Evolutionary conservation across 2,797 vertebrate species (phyloP), one percentile per base, ranked within the genome.

Genomic region (Pachyuromys duprasi): DNA sequence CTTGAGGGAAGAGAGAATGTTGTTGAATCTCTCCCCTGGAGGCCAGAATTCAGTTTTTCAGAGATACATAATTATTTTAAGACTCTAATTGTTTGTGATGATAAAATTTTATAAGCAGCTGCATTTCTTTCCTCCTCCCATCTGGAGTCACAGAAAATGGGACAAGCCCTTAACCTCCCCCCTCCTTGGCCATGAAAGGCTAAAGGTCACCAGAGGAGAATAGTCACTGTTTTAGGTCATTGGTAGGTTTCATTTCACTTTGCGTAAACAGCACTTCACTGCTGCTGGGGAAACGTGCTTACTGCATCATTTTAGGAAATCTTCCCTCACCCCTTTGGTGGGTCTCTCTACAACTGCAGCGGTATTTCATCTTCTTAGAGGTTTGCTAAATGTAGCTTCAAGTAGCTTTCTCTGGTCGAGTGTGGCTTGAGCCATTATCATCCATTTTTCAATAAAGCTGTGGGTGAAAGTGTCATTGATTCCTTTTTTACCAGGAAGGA

Each of bases 391-490:
- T 89, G 86, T 78, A 94, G 96, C 97, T 97, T 94, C 94, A 86
- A 91, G 91, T 93, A 82, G 89, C 88, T 96, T 90, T 55, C 95
- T 95, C 84, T 20, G 95, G 94, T 92, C 91, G 79, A 72, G 93
- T 97, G 89, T 88, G 86, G 83, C 89, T 78, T 94, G 89, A 80
- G 72, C 57, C 72, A 97, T 97, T 98, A 97, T 86, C 90, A 96
- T 81, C 80, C 92, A 90, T 96, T 93, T 97, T 86, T 97, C 91
- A 88, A 87, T 95, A 97, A 98, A 97, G 65, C 93, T 91, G 96
- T 97, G 97, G 92, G 97, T 90, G 97, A 97, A 97, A 96, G 96
- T 95, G 65, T 93, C 89, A 97, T 95, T 95, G 80, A 91, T 91
- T 92, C 57, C 95, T 95, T 96, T 95, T 97, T 96, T 92, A 96